A percentile compares a stretch with the other conserved stretches of the same genome.
Conservation (phyloP, 2,888 invertebrate species). For the Deilephila elpenor region DNA sequence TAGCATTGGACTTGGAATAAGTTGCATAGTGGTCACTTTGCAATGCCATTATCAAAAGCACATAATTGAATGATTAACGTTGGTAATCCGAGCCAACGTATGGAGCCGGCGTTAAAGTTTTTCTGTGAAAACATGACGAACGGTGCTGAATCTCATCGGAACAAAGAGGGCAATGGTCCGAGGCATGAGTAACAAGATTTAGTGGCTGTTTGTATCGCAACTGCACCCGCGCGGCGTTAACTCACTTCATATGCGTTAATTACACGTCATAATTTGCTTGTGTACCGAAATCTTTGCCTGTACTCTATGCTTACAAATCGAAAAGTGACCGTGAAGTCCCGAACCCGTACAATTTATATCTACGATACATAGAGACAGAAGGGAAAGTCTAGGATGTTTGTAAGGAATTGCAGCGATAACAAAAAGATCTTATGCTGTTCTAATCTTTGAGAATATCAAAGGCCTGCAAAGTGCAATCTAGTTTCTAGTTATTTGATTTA, state of each 20-base stretch:
- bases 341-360: not conserved
- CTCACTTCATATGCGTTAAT: constrained; percentile 4
- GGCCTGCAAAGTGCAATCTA: too few relatives aligned
- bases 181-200: constrained; percentile 33
- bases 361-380: too few relatives aligned
- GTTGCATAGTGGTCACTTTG: too few relatives aligned
- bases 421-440: too few relatives aligned
- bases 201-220: constrained; percentile 31
- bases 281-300: not conserved
- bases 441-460: too few relatives aligned
- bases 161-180: constrained; percentile 35
- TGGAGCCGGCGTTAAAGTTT: constrained; percentile 9
- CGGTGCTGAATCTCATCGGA: constrained; percentile 13
- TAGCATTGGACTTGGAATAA: too few relatives aligned
- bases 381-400: too few relatives aligned
- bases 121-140: constrained; percentile 31
- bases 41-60: too few relatives aligned
- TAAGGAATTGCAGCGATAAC: too few relatives aligned
- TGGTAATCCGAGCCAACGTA: too few relatives aligned
- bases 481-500: too few relatives aligned
- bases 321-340: not conserved
- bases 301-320: not conserved
- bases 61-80: too few relatives aligned
- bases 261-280: constrained; percentile 9
- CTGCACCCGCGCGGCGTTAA: not conserved